A percentile compares a stretch with the other conserved stretches of the same genome.
These are phyloP conservation scores for Sapajus apella DNA, from an alignment of 2,113 vertebrate genomes.

Conservation along the genomic window DNA sequence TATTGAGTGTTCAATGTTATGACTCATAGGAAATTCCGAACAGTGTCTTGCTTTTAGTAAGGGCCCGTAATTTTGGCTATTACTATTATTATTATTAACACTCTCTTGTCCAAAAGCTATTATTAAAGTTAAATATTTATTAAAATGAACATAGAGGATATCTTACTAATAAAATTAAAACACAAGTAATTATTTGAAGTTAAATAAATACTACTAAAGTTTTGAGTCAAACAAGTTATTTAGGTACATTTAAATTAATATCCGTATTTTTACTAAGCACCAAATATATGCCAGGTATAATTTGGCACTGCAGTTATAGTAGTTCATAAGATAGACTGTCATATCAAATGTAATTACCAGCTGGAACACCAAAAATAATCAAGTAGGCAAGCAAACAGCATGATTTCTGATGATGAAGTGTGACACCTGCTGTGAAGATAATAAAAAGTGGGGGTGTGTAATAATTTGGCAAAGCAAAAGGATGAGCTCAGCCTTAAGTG, in stretches of 20 bases:
- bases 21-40: background rate
- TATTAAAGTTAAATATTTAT: background rate
- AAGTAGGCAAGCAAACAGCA: background rate
- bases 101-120: background rate
- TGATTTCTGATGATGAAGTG: background rate
- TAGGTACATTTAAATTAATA: slow-evolving; percentile 8
- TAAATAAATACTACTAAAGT: background rate
- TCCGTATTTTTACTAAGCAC: slow-evolving; percentile 14
- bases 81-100: background rate
- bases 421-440: background rate
- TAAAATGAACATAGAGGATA: background rate
- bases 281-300: background rate
- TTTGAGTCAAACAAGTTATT: background rate
- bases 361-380: background rate
- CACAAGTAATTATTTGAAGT: background rate
- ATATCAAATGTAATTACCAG: background rate
- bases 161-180: background rate
- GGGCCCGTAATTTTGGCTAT: background rate
- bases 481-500: background rate
- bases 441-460: background rate
- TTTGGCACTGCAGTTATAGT: background rate
- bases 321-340: background rate
- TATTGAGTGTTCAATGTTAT: background rate
- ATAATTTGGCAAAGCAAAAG: background rate
- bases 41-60: background rate